Evolutionary conservation across 1,140 invertebrate species (phyloP).

Genomic region (Stratiolaelaps scimitus): DNA sequence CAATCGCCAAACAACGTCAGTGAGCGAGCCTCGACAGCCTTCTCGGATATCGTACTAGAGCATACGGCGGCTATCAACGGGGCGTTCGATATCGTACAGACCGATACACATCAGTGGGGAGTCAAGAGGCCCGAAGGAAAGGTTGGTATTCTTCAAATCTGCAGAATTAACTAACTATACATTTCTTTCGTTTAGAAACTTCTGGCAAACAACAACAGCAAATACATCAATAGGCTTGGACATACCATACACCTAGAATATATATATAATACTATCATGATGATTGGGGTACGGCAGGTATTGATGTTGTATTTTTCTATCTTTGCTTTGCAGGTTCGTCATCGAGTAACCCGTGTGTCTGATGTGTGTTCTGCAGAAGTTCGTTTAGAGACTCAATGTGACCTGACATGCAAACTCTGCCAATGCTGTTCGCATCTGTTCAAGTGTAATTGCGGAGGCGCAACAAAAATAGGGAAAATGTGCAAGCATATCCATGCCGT

Average conservation of each 20-base stretch:
- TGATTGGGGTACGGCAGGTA: not conserved
- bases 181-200: too few relatives aligned
- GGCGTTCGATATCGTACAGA: constrained; percentile 8
- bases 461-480: constrained; percentile 24
- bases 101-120: constrained; percentile 13
- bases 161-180: too few relatives aligned
- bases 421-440: constrained; percentile 15
- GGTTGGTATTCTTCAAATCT: not conserved
- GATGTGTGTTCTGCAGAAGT: constrained; percentile 7
- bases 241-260: too few relatives aligned
- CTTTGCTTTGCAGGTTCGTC: not conserved
- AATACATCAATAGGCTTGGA: too few relatives aligned
- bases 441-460: constrained; percentile 20
- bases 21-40: constrained; percentile 12
- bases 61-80: not conserved
- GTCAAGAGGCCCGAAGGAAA: constrained; percentile 11
- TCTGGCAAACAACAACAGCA: too few relatives aligned
- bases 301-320: not conserved
- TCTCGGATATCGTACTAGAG: constrained; percentile 11
- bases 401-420: constrained; percentile 6
- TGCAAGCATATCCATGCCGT: constrained; percentile 27
- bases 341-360: constrained; percentile 3
- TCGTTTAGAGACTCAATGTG: not conserved
- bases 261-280: too few relatives aligned
- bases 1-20: not conserved